Evolutionary conservation across 2,888 invertebrate species (phyloP).

Genomic region (Buathra laborator): DNA sequence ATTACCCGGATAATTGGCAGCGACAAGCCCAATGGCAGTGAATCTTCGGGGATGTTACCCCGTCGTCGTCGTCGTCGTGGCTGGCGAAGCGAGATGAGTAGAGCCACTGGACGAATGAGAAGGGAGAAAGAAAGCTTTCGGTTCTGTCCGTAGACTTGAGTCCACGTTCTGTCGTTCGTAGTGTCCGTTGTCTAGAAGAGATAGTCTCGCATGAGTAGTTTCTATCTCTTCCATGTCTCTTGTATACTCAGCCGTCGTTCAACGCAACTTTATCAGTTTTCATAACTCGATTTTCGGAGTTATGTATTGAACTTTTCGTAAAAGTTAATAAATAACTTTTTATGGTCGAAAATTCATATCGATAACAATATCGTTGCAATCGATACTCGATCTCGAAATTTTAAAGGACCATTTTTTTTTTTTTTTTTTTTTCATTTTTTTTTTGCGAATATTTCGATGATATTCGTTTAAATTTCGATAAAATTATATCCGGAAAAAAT

Average conservation of each 20-base stretch:
- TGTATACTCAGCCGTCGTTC: background rate
- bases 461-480: background rate
- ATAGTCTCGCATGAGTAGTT: slow-evolving; percentile 42
- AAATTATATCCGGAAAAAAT: background rate
- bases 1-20: slow-evolving; percentile 69
- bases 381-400: background rate
- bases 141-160: slow-evolving; percentile 12
- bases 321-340: background rate
- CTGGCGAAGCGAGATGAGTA: slow-evolving; percentile 49
- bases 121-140: slow-evolving; percentile 29
- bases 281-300: background rate
- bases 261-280: background rate
- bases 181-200: background rate
- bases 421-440: background rate
- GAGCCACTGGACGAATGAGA: slow-evolving; percentile 48
- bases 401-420: background rate
- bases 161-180: no score
- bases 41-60: slow-evolving; percentile 65
- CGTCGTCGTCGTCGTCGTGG: slow-evolving; percentile 56
- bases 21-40: slow-evolving; percentile 68
- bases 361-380: background rate
- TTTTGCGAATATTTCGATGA: background rate
- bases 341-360: background rate
- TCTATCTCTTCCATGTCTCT: slow-evolving; percentile 15
- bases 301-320: background rate